phyloP scores from a whole-genome alignment of 2,888 invertebrate species.

The Scaptomyza caliginosa region DNA sequence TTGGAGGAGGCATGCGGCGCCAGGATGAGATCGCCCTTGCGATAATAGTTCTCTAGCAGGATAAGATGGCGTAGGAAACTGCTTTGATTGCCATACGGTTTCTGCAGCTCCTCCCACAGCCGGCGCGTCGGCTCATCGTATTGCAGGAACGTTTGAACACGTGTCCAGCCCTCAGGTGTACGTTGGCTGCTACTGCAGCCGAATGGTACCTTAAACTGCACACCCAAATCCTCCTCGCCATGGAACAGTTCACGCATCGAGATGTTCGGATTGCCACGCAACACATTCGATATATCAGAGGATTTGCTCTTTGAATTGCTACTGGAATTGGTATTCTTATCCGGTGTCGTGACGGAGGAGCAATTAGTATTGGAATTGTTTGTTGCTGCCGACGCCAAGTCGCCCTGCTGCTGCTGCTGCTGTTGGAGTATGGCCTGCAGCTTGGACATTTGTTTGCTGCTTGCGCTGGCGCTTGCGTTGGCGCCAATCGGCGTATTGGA shows the following conservation, averaged over 20 bases:
- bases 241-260: constrained; percentile 92
- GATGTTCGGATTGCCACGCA: constrained; percentile 89
- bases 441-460: constrained; percentile 80
- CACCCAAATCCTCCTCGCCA: constrained; percentile 92
- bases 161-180: constrained; percentile 94
- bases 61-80: constrained; percentile 93
- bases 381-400: constrained; percentile 25
- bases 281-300: constrained; percentile 81
- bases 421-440: constrained; percentile 82
- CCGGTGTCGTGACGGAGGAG: neutral
- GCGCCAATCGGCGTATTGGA: constrained; percentile 52
- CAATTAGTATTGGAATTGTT: constrained; percentile 6
- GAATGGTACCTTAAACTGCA: constrained; percentile 90
- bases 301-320: constrained; percentile 17
- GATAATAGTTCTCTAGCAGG: constrained; percentile 92
- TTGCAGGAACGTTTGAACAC: constrained; percentile 90
- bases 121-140: constrained; percentile 92
- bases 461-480: constrained; percentile 15
- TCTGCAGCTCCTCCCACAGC: constrained; percentile 92
- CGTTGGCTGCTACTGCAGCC: constrained; percentile 85
- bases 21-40: constrained; percentile 91
- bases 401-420: neutral
- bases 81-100: constrained; percentile 94
- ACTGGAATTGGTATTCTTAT: constrained; percentile 4
- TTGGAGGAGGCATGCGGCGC: constrained; percentile 90